phyloP scores from a whole-genome alignment of 2,888 invertebrate species.

The Tryphoninae sp. region DNA sequence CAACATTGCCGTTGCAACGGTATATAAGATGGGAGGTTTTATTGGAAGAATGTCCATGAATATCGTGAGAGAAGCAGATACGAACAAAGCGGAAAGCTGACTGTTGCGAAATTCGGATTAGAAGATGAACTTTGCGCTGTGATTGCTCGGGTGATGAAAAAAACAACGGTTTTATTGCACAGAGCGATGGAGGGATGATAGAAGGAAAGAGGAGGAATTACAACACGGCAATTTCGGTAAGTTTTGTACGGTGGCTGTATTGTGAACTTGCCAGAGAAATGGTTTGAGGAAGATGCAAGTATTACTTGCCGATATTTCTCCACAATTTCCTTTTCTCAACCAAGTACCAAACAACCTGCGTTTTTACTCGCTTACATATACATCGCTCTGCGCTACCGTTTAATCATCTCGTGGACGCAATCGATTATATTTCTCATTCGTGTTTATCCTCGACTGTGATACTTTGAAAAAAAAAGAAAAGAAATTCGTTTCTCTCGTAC shows the following conservation, averaged over 20 bases:
- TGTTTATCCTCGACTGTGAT: constrained; percentile 67
- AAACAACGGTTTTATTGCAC: neutral
- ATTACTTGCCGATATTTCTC: neutral
- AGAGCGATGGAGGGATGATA: constrained; percentile 7
- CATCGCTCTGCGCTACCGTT: constrained; percentile 36
- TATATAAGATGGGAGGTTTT: constrained; percentile 71
- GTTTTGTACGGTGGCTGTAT: constrained; percentile 18
- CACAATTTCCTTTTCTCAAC: neutral
- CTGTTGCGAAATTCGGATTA: constrained; percentile 25
- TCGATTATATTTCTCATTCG: constrained; percentile 32
- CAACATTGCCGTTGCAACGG: constrained; percentile 72
- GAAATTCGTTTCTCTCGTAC: constrained; percentile 5
- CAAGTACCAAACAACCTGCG: neutral
- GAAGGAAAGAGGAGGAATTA: neutral
- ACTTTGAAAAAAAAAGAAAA: constrained; percentile 45
- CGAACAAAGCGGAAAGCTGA: constrained; percentile 7
- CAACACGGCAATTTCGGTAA: neutral
- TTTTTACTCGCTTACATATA: constrained; percentile 10
- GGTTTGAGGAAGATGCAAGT: constrained; percentile 10
- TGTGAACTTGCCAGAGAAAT: constrained; percentile 1
- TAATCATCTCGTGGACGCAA: neutral
- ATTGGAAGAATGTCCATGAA: constrained; percentile 44
- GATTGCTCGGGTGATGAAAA: neutral
- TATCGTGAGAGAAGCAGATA: neutral
- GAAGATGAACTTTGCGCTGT: constrained; percentile 2